phyloP scores from a whole-genome alignment of 2,888 invertebrate genomes.

The Lepidochitona cinerea region DNA sequence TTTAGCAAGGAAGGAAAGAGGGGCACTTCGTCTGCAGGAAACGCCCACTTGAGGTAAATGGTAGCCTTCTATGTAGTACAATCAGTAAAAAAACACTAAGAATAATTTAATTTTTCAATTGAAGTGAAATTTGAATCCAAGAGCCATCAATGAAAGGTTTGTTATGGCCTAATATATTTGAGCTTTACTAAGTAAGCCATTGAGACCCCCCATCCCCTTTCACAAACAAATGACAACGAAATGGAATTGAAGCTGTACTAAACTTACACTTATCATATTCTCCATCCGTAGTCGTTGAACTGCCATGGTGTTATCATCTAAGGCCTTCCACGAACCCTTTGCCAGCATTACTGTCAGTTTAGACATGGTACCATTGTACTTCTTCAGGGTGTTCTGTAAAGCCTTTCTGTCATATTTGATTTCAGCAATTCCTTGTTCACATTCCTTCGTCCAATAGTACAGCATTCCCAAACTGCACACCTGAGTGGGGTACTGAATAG shows the following conservation, averaged over 20 bases:
- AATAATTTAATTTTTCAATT: no score
- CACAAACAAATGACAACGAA: no score
- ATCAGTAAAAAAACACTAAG: no score
- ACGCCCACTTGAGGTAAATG: no score
- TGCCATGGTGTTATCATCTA: constrained; percentile 62
- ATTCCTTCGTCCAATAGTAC: constrained; percentile 69
- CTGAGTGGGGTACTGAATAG: constrained; percentile 68
- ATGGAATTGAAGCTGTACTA: not conserved
- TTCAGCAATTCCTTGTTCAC: constrained; percentile 66
- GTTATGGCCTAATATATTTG: no score
- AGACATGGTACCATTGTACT: constrained; percentile 55
- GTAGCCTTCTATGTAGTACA: no score
- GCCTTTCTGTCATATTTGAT: constrained; percentile 68
- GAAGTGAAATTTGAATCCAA: no score
- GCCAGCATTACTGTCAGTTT: constrained; percentile 56
- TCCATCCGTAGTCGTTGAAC: constrained; percentile 66
- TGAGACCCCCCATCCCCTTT: no score
- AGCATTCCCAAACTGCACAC: constrained; percentile 68
- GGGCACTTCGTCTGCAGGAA: no score
- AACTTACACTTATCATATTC: constrained; percentile 64
- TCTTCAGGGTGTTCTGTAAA: constrained; percentile 58
- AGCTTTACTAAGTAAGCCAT: no score
- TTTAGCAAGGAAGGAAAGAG: no score
- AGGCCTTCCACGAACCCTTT: constrained; percentile 56
- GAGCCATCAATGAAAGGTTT: no score